phyloP scores from a whole-genome alignment of 1,140 invertebrate species.

The Cydia pomonella region DNA sequence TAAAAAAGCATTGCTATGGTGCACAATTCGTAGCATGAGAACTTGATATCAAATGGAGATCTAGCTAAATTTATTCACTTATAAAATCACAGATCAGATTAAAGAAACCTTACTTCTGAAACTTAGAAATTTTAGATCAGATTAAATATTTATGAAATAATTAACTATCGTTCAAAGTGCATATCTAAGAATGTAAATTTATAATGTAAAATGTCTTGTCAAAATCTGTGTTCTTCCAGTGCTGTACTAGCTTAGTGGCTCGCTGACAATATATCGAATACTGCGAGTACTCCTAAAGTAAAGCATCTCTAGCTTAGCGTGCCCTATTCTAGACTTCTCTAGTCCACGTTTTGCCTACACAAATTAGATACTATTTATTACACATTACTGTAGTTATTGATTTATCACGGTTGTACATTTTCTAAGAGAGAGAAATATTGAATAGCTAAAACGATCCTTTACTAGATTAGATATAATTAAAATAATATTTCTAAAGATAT shows the following conservation, averaged over 20 bases:
- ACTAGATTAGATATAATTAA: constrained; percentile 47
- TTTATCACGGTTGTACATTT: constrained; percentile 61
- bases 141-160: constrained; percentile 38
- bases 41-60: neutral
- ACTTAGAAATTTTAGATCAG: no score
- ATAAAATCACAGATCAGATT: neutral
- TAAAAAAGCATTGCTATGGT: neutral
- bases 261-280: constrained; percentile 66
- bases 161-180: constrained; percentile 53
- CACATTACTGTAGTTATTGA: constrained; percentile 36
- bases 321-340: constrained; percentile 20
- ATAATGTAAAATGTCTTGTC: constrained; percentile 54
- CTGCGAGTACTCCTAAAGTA: constrained; percentile 5
- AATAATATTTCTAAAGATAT: constrained; percentile 34
- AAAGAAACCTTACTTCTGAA: no score
- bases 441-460: constrained; percentile 47
- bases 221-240: constrained; percentile 74
- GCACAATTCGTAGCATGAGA: neutral
- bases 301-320: neutral
- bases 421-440: constrained; percentile 65
- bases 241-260: constrained; percentile 64
- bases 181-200: constrained; percentile 51
- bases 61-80: neutral
- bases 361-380: constrained; percentile 28
- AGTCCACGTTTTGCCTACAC: constrained; percentile 28